Evolutionary conservation across 1,140 invertebrate species (phyloP).

Genomic region (Yoshiicerus persimilis): DNA sequence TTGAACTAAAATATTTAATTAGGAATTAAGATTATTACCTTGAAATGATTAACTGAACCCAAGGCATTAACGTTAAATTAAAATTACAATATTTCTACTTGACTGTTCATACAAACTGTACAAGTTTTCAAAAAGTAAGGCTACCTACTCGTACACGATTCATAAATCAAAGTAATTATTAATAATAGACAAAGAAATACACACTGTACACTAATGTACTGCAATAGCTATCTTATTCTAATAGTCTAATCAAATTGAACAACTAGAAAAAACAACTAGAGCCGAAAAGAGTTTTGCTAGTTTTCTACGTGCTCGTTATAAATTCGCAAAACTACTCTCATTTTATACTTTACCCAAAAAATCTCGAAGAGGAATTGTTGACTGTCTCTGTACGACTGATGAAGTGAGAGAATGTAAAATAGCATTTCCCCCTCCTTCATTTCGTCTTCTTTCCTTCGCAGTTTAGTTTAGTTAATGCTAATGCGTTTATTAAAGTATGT

Average conservation of each 20-base stretch:
- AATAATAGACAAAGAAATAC: background rate
- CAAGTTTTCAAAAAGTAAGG: background rate
- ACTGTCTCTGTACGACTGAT: background rate
- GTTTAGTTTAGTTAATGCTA: background rate
- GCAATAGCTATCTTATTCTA: background rate
- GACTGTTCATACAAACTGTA: conserved; percentile 3
- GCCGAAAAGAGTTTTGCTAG: background rate
- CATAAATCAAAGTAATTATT: background rate
- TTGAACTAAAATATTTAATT: background rate
- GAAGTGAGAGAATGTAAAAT: background rate
- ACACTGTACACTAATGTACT: background rate
- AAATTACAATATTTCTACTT: background rate
- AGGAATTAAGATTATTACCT: background rate
- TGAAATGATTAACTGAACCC: background rate
- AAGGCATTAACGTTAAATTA: background rate
- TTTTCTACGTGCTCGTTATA: background rate
- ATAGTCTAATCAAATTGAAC: background rate
- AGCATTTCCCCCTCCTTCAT: background rate
- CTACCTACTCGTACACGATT: background rate
- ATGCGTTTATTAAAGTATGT: background rate
- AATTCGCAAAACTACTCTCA: background rate
- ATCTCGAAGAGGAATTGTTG: background rate
- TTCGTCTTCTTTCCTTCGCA: background rate
- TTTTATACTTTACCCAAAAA: background rate
- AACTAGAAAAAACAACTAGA: background rate